Evolutionary conservation across 2,797 vertebrate species (phyloP), one percentile per base, ranked within the genome.

Genomic region (Tragopan temminckii): DNA sequence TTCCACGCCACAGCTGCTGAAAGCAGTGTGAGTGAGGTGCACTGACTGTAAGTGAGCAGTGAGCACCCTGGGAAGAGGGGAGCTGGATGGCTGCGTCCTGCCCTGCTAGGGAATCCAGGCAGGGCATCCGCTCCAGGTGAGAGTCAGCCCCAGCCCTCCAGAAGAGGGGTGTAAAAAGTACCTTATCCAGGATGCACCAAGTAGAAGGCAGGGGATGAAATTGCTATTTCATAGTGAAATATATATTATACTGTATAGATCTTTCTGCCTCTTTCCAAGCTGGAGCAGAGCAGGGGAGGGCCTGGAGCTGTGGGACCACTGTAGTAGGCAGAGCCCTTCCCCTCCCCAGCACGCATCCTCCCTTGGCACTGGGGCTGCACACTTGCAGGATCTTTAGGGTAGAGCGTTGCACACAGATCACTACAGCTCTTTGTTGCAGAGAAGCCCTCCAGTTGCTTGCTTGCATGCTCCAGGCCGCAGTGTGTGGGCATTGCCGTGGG

Each of bases 141-240:
- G 87, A 52, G 67, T 55, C 48, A 9, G 11, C 87, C 77, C 35
- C 59, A 64, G 79, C 76, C 82, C 79, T 78, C 46, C 27, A 67
- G 88, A 52, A 10, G 16, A 5, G 45, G 24, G 42, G 53, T 36
- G 35, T 70, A 42, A 43, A 58, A 70, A 79, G 53, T 15, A 35
- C 68, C 59, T 76, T 59, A 52, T 70, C 66, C 53, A 57, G 80
- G 86, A 70, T 88, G 87, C 80, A 64, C 53, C 43, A 43, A 81
- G 89, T 89, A 94, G 94, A 94, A 92, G 92, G 88, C 95, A 90
- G 95, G 95, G 86, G 91, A 85, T 61, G 74, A 94, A 96, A 86
- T 82, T 89, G 93, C 88, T 96, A 91, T 97, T 97, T 96, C 95
- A 97, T 96, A 97, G 93, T 96, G 94, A 97, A 97, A 96, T 96